Evolutionary conservation across 2,113 vertebrate species (phyloP).

Genomic region (Alethe diademata): DNA sequence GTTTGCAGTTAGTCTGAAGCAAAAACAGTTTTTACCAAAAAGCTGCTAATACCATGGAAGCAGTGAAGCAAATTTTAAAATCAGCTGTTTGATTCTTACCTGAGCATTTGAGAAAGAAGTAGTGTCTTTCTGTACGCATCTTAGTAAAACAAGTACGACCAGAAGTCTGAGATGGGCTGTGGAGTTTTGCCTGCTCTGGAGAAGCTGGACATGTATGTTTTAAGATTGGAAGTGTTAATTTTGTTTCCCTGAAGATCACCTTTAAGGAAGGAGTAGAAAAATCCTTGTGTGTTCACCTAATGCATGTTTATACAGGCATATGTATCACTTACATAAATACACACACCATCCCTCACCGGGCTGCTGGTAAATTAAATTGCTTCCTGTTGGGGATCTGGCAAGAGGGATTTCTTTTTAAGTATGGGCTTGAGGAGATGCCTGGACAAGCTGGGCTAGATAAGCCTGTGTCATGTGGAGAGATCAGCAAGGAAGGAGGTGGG

Average conservation of each 20-base stretch:
- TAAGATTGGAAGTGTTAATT: neutral
- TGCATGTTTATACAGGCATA: slow-evolving; percentile 18
- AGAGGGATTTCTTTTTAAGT: slow-evolving; percentile 8
- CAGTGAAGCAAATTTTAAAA: neutral
- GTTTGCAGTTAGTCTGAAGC: neutral
- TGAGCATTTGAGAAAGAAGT: neutral
- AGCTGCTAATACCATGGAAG: neutral
- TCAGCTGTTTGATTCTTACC: neutral
- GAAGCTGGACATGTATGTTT: neutral
- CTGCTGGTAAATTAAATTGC: slow-evolving; percentile 1
- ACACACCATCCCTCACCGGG: neutral
- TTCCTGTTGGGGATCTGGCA: slow-evolving; percentile 15
- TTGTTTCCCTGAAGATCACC: neutral
- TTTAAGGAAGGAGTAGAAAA: neutral
- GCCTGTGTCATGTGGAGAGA: neutral
- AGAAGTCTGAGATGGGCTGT: neutral
- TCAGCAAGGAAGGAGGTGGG: neutral
- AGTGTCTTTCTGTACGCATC: neutral
- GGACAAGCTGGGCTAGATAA: slow-evolving; percentile 27
- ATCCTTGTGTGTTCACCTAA: neutral
- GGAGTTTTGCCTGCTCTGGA: neutral
- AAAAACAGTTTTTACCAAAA: neutral
- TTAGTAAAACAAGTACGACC: rapidly evolving
- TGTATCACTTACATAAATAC: neutral
- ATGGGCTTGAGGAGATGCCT: neutral